Evolutionary conservation across 1,140 invertebrate species (phyloP).

Genomic region (Philopotamus ludificatus): DNA sequence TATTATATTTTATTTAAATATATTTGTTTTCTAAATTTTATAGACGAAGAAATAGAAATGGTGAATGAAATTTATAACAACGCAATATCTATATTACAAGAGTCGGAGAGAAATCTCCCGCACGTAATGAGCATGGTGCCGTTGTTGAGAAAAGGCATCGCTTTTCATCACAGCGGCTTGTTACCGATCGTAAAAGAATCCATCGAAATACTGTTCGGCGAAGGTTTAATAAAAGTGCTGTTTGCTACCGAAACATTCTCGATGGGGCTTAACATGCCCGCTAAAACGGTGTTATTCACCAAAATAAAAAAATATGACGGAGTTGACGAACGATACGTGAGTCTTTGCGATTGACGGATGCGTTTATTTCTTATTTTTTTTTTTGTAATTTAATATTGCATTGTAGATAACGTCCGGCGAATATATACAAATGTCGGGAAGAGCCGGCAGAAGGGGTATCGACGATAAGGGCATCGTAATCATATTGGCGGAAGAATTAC

Average conservation of each 20-base stretch:
- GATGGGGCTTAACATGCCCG: conserved; percentile 99
- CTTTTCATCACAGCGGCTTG: conserved; percentile 96
- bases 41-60: conserved; percentile 85
- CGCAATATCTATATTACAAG: conserved; percentile 92
- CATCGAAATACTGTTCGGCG: conserved; percentile 97
- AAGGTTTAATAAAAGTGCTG: conserved; percentile 80
- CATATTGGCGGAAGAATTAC: conserved; percentile 74
- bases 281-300: conserved; percentile 97
- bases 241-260: conserved; percentile 99
- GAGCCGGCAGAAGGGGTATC: conserved; percentile 92
- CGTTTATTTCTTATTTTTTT: conserved; percentile 6
- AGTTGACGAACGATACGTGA: conserved; percentile 85
- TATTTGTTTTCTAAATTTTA: conserved; percentile 20
- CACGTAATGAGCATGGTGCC: conserved; percentile 96
- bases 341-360: too few relatives aligned
- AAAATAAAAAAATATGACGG: conserved; percentile 97
- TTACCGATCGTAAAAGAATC: conserved; percentile 98
- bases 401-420: conserved; percentile 92
- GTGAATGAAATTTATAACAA: conserved; percentile 98
- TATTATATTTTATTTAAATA: too few relatives aligned
- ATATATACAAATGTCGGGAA: conserved; percentile 99
- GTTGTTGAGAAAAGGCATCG: conserved; percentile 91
- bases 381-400: too few relatives aligned
- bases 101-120: conserved; percentile 91
- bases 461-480: conserved; percentile 99